A percentile compares a stretch with the other conserved stretches of the same genome.
These are phyloP conservation scores for Corythornis cristatus DNA, from an alignment of 2,113 vertebrate genomes.

Conservation along the genomic window DNA sequence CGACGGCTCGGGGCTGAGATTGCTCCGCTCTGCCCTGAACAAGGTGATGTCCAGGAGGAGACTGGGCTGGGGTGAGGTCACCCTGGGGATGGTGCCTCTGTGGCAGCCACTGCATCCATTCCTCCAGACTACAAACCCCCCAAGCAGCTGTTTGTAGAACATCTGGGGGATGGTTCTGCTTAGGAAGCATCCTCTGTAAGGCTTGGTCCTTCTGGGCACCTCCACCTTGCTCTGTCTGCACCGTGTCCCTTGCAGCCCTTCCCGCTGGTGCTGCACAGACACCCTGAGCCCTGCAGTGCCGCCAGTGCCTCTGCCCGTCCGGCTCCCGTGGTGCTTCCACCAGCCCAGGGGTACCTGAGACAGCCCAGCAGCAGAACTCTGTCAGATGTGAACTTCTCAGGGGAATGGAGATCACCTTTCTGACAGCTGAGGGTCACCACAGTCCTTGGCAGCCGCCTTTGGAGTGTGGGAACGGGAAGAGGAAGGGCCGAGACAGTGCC, in stretches of 20 bases:
- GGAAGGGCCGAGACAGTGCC: not conserved
- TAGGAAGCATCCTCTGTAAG: not conserved
- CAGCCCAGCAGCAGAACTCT: not conserved
- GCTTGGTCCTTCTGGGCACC: not conserved
- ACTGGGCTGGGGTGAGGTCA: not conserved
- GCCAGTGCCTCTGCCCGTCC: not conserved
- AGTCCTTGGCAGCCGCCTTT: not conserved
- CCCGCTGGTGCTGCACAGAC: not conserved
- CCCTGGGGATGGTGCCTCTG: rapidly evolving
- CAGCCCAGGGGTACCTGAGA: not conserved
- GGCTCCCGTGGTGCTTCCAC: not conserved
- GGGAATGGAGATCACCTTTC: rapidly evolving
- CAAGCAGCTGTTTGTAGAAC: rapidly evolving
- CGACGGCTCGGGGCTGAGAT: rapidly evolving
- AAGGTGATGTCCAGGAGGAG: not conserved
- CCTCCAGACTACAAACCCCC: not conserved
- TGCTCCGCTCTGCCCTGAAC: rapidly evolving
- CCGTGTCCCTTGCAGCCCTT: not conserved
- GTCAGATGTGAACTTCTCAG: not conserved
- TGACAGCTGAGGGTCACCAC: not conserved
- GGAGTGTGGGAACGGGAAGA: rapidly evolving
- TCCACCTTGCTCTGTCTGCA: not conserved
- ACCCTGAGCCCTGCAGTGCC: rapidly evolving
- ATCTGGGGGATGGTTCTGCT: not conserved
- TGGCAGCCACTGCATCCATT: rapidly evolving